A percentile compares a stretch with the other conserved stretches of the same genome.
These are phyloP conservation scores for Aphaenogaster floridana DNA, from an alignment of 1,140 invertebrate species.

Conservation along the genomic window DNA sequence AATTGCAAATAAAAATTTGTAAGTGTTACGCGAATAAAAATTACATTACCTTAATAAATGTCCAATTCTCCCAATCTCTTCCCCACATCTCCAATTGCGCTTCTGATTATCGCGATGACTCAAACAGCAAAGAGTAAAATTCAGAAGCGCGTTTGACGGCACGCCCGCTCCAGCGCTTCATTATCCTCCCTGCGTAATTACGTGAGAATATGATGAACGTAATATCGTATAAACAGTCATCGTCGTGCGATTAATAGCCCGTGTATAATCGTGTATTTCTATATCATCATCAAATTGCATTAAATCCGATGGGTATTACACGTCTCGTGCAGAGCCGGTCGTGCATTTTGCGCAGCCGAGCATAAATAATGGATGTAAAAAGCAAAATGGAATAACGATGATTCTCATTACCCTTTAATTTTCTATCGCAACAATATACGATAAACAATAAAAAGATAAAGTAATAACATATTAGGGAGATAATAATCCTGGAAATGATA, in stretches of 20 bases:
- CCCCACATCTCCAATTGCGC: background rate
- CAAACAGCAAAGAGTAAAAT: slow-evolving; percentile 28
- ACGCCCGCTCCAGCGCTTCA: slow-evolving; percentile 3
- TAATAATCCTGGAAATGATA: background rate
- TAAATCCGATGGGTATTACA: slow-evolving; percentile 20
- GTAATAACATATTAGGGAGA: background rate
- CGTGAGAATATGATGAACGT: slow-evolving; percentile 28
- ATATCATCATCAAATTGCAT: slow-evolving; percentile 47
- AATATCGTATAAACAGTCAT: slow-evolving; percentile 41
- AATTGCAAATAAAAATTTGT: background rate
- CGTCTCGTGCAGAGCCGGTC: background rate
- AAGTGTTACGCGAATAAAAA: background rate
- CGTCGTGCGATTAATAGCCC: slow-evolving; percentile 36
- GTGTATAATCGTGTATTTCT: slow-evolving; percentile 31
- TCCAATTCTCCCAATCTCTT: background rate
- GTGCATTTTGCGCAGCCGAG: background rate
- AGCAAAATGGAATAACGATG: slow-evolving; percentile 50
- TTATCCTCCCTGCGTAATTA: slow-evolving; percentile 24
- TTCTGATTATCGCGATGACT: slow-evolving; percentile 19
- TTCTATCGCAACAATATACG: background rate
- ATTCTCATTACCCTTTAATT: slow-evolving; percentile 47
- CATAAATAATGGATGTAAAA: slow-evolving; percentile 40
- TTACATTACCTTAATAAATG: background rate
- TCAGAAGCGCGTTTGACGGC: slow-evolving; percentile 50
- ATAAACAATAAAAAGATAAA: slow-evolving; percentile 21